phyloP scores from a whole-genome alignment of 2,797 vertebrate genomes.

The Rhincodon typus region DNA sequence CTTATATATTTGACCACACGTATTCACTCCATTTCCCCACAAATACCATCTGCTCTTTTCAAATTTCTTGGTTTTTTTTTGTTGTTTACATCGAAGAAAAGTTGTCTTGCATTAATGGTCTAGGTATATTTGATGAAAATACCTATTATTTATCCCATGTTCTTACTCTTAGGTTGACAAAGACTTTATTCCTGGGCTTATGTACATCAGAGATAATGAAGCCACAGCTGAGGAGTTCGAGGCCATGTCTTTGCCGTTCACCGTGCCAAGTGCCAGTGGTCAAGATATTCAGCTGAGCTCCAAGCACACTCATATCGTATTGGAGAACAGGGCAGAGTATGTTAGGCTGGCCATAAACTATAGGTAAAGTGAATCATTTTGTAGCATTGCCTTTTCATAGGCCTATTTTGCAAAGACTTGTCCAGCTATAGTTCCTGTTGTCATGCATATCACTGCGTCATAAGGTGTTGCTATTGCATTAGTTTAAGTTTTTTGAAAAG shows the following conservation, averaged over 20 bases:
- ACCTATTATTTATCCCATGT: background rate
- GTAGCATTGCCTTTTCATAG: background rate
- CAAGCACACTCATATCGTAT: conserved; percentile 86
- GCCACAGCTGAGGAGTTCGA: conserved; percentile 94
- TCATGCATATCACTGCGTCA: background rate
- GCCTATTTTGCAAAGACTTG: background rate
- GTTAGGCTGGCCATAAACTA: conserved; percentile 94
- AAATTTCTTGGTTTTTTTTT: too few species aligned
- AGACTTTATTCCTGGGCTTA: conserved; percentile 95
- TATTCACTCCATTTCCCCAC: too few species aligned
- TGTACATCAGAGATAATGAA: conserved; percentile 97
- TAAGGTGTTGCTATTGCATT: background rate
- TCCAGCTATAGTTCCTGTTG: background rate
- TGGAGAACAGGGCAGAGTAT: conserved; percentile 89
- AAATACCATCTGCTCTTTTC: too few species aligned
- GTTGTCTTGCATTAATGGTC: background rate
- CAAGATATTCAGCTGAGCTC: conserved; percentile 96
- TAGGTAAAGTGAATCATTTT: conserved; percentile 59
- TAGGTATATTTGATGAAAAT: background rate
- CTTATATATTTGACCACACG: background rate
- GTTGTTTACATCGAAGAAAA: background rate
- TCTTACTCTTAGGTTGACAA: conserved; percentile 78
- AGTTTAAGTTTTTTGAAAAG: background rate
- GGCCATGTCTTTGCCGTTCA: conserved; percentile 93
- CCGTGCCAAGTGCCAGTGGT: conserved; percentile 89